Conservation (phyloP, 2,113 vertebrate species). For the Microcebus griseorufus region DNA sequence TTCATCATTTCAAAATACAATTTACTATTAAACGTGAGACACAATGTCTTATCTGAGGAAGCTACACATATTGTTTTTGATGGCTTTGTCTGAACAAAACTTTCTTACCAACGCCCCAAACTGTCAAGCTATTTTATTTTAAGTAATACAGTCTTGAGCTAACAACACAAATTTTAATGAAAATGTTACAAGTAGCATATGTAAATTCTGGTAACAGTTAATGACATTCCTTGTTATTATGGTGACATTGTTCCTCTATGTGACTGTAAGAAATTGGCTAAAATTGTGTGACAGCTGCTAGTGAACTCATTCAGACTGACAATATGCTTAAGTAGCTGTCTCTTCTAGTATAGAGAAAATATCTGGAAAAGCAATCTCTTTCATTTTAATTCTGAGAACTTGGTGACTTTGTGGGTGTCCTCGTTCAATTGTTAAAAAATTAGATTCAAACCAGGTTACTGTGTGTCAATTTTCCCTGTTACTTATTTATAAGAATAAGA, state of each 20-base stretch:
- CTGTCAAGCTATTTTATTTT: not conserved
- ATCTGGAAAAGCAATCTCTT: slow-evolving; percentile 51
- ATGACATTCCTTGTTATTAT: slow-evolving; percentile 48
- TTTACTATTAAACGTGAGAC: not conserved
- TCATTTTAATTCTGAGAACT: slow-evolving; percentile 55
- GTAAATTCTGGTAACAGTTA: slow-evolving; percentile 27
- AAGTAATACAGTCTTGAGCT: not conserved
- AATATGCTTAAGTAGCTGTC: slow-evolving; percentile 21
- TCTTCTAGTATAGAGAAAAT: slow-evolving; percentile 3
- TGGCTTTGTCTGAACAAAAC: not conserved
- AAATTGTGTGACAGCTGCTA: slow-evolving; percentile 70
- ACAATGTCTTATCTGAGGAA: not conserved
- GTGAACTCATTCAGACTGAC: slow-evolving; percentile 42
- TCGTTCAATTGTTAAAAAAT: slow-evolving; percentile 20
- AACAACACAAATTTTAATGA: slow-evolving; percentile 17
- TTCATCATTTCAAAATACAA: not conserved
- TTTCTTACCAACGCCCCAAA: not conserved
- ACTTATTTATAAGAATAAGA: not conserved
- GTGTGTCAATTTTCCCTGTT: not conserved
- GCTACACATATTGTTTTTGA: not conserved
- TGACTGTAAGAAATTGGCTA: slow-evolving; percentile 58
- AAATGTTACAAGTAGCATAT: slow-evolving; percentile 45
- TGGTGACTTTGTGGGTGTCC: not conserved
- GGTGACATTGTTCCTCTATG: slow-evolving; percentile 42
- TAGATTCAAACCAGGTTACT: not conserved